Evolutionary conservation across 2,888 invertebrate species (phyloP), one percentile per base, ranked within the genome.

Genomic region (Leucozona laternaria): DNA sequence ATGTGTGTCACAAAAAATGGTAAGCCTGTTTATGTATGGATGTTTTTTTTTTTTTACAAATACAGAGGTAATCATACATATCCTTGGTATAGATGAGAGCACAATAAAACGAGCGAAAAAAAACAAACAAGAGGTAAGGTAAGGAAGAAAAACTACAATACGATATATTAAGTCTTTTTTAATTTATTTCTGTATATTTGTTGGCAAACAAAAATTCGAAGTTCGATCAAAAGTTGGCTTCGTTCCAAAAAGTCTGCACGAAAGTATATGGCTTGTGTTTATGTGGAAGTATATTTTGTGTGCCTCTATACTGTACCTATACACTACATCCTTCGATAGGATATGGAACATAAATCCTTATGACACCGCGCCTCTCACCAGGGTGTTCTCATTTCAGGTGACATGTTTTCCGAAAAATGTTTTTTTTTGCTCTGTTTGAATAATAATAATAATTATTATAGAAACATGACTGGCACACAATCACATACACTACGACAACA

Each of bases 201-300:
- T 60, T 72, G 71, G 43, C 78, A 58, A 22, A 48, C 20, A 15
- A 48, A 77, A 45, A 55, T 15, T 57, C 28, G 50, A 53, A 72
- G 58, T 82, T 72, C 50, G 11, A 60, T 72, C n/a, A 25, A 81
- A 82, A 72, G 64, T 78, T 82, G 82, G 82, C 82, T 57, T 17
- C 25, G 7, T 37, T 72, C 82, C 82, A 82, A 72, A 70, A 66
- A 78, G 71, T 78, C 78, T 82, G 40, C 66, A 58, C 66, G 58
- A 60, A 78, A 58, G 78, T 57, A 78, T 66, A 78, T 66, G 58
- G 34, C 72, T 58, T 78, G 31, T 73, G 66, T 73, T 66, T 82
- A 82, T 82, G 43, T 34, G 17, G 64, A 82, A 58, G 22, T 71
- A 45, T 13, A 37, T 13, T 2, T 57, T 43, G 34, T 75, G 17